phyloP scores from a whole-genome alignment of 2,797 vertebrate species.

The Tinamus major region DNA sequence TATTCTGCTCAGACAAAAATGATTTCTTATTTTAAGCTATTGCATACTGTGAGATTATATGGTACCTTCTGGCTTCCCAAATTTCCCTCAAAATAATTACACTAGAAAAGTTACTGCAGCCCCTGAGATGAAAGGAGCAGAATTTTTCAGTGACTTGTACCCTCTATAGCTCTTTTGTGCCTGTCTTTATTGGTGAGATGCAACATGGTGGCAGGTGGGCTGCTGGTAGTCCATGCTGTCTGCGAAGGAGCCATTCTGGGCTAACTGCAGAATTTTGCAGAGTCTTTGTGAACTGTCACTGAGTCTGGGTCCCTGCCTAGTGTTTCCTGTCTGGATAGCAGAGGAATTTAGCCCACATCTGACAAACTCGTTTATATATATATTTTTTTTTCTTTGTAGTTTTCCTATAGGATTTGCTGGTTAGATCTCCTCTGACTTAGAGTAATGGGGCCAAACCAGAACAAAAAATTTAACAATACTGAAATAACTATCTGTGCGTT shows the following conservation, averaged over 20 bases:
- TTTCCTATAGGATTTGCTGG: slow-evolving; percentile 5
- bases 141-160: neutral
- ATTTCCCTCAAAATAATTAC: neutral
- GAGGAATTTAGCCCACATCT: neutral
- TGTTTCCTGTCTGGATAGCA: neutral
- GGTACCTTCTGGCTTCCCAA: neutral
- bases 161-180: neutral
- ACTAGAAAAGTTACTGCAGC: neutral
- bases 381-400: neutral
- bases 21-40: neutral
- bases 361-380: neutral
- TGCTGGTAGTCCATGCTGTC: neutral
- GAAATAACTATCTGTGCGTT: neutral
- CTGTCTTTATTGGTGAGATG: neutral
- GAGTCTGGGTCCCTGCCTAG: neutral
- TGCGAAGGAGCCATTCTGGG: neutral
- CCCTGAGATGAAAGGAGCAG: neutral
- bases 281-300: neutral
- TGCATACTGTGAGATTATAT: neutral
- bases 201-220: rapidly evolving
- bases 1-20: neutral
- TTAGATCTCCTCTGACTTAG: neutral
- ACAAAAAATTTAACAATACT: neutral
- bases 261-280: neutral
- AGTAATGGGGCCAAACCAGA: neutral